Evolutionary conservation across 2,113 vertebrate species (phyloP).

Genomic region (Pandion haliaetus): DNA sequence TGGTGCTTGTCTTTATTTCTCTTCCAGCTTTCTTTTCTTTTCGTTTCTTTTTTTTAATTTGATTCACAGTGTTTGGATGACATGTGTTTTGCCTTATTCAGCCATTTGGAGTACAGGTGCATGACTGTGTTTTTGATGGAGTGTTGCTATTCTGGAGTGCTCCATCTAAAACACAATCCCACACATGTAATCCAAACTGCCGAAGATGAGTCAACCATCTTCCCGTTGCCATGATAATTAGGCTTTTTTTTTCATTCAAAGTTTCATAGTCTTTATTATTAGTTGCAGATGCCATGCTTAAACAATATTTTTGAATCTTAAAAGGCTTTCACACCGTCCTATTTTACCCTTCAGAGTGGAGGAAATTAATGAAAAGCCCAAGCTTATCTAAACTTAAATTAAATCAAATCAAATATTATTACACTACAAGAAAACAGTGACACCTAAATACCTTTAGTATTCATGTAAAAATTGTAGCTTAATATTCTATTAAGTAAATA

Average conservation of each 20-base stretch:
- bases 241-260: constrained; percentile 27
- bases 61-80: constrained; percentile 68
- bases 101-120: constrained; percentile 85
- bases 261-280: constrained; percentile 28
- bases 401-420: not conserved
- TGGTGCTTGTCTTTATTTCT: constrained; percentile 68
- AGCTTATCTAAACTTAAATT: not conserved
- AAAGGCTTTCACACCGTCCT: constrained; percentile 27
- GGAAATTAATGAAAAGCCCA: constrained; percentile 14
- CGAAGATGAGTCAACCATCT: constrained; percentile 71
- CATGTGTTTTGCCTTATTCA: constrained; percentile 82
- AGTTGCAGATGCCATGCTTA: constrained; percentile 36
- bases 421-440: not conserved
- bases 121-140: constrained; percentile 80
- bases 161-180: constrained; percentile 77
- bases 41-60: constrained; percentile 49
- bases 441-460: not conserved
- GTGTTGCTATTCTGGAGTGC: constrained; percentile 80
- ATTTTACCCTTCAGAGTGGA: not conserved
- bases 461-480: not conserved
- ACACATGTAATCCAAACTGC: constrained; percentile 78
- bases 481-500: not conserved
- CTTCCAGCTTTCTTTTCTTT: constrained; percentile 57
- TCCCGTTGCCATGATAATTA: constrained; percentile 57
- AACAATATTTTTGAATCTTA: constrained; percentile 26